phyloP scores from a whole-genome alignment of 1,140 invertebrate species.

The Drosophila mayri region DNA sequence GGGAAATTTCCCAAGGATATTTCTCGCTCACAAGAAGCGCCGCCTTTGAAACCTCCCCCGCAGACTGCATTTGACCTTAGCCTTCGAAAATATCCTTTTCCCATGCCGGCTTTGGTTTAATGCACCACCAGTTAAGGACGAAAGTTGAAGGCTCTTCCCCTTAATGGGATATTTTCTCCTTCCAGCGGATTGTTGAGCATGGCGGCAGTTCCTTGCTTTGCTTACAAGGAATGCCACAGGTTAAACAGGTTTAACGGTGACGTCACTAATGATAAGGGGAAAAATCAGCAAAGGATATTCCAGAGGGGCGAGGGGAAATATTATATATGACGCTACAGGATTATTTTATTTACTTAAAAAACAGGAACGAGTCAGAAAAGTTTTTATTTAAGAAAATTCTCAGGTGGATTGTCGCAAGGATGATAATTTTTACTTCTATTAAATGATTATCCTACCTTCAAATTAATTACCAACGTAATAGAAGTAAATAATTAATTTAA shows the following conservation, averaged over 20 bases:
- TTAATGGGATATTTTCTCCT: constrained; percentile 40
- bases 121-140: constrained; percentile 48
- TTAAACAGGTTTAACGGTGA: constrained; percentile 72
- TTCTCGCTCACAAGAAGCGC: constrained; percentile 64
- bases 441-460: too few species aligned
- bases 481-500: background rate
- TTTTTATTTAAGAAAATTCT: background rate
- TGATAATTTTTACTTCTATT: too few species aligned
- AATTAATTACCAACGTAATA: background rate
- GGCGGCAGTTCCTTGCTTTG: constrained; percentile 27
- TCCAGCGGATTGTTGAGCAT: constrained; percentile 16
- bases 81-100: constrained; percentile 58
- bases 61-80: constrained; percentile 77
- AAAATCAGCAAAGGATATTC: constrained; percentile 9
- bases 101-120: constrained; percentile 68
- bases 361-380: background rate
- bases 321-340: too few species aligned
- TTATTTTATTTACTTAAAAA: background rate
- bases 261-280: constrained; percentile 56
- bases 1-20: constrained; percentile 60
- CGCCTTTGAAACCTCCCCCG: constrained; percentile 23
- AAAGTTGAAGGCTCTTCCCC: constrained; percentile 25
- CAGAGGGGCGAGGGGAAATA: background rate
- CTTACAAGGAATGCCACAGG: constrained; percentile 19
- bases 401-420: too few species aligned